Conservation (phyloP, 2,888 invertebrate genomes). For the Drepana falcataria region DNA sequence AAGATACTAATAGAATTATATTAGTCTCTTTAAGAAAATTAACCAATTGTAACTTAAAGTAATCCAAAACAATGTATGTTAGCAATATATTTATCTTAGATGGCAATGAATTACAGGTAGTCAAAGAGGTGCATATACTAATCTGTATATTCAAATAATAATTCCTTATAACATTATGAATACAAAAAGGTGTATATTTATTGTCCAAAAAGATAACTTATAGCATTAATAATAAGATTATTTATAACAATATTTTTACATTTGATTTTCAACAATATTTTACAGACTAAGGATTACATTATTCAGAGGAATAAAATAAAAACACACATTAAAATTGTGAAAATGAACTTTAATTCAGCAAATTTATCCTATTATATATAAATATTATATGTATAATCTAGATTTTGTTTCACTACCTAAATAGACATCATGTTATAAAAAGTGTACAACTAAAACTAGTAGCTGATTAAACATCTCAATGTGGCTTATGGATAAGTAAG, state of each 20-base stretch:
- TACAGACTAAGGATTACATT: background rate
- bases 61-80: no score
- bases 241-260: background rate
- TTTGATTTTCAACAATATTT: background rate
- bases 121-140: background rate
- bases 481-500: conserved; percentile 77
- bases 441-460: conserved; percentile 79
- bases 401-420: conserved; percentile 78
- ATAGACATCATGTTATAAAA: conserved; percentile 79
- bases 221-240: background rate
- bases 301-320: conserved; percentile 26
- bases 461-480: conserved; percentile 78
- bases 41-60: no score
- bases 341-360: conserved; percentile 79
- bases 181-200: background rate
- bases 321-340: conserved; percentile 72
- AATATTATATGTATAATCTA: conserved; percentile 74
- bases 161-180: background rate
- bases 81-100: no score
- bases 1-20: no score
- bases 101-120: no score
- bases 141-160: background rate
- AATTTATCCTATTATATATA: conserved; percentile 79
- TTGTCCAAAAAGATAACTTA: background rate
- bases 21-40: no score